Evolutionary conservation across 2,797 vertebrate genomes (phyloP), one percentile per base, ranked within the genome.

Genomic region (Semotilus atromaculatus): DNA sequence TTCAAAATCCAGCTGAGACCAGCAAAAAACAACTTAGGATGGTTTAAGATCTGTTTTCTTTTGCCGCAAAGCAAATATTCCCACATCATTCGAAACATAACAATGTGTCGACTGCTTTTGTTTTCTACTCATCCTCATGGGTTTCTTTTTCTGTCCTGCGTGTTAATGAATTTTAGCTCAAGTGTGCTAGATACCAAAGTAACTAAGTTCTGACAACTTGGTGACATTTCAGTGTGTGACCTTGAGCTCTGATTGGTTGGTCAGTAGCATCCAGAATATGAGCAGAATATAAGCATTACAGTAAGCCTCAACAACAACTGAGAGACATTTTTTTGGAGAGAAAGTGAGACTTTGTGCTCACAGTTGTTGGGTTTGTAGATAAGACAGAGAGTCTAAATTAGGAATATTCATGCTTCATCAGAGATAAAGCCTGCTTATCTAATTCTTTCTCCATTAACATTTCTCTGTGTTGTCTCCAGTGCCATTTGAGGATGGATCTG

Each of bases 401-500:
- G 26, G 18, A 48, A 66, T 68, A 18, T 26, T 80, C 21, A 38
- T 38, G 45, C 9, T 80, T 53, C 7, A 68, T 38, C 14, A 5
- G 29, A 79, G 60, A 66, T 38, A 66, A 34, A 48, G 55, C 19
- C 70, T 45, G 7, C 81, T 8, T 86, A 48, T 83, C 71, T 58
- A 31, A 36, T 19, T 80, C 13, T 85, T 75, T 78, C 31, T 83
- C 38, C 80, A 43, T 86, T 62, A 88, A 66, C 80, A 13, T 77
- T 40, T 71, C 18, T 79, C 53, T 79, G 10, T 88, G 29, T 43
- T 60, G 6, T 23, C 83, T 89, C 43, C 91, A 96, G 95, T 95
- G 85, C 92, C 93, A 0, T 94, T 90, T 79, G 92, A 90, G 7
- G 90, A 90, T 66, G 76, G 51, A 38, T 86, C 82, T 21, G 70